Evolutionary conservation across 2,888 invertebrate genomes (phyloP).

Genomic region (Ecliptopera silaceata): DNA sequence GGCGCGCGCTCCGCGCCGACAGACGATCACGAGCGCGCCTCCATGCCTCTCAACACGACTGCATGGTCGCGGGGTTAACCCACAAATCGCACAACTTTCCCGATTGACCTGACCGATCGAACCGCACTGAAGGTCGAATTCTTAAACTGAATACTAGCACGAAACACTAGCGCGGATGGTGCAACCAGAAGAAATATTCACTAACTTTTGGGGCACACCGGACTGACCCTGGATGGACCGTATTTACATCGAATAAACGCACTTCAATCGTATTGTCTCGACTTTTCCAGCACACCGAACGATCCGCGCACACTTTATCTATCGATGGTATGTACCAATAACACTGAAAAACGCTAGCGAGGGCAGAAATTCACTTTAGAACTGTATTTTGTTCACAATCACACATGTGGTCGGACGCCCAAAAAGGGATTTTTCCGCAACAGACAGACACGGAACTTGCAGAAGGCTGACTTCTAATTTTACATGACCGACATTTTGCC

Average conservation of each 20-base stretch:
- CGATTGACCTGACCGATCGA: conserved; percentile 59
- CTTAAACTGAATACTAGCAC: conserved; percentile 55
- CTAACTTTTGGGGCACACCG: conserved; percentile 73
- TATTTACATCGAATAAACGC: conserved; percentile 82
- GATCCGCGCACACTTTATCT: conserved; percentile 64
- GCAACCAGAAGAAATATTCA: conserved; percentile 63
- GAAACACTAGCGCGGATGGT: conserved; percentile 51
- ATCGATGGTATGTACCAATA: conserved; percentile 58
- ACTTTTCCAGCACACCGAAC: conserved; percentile 66
- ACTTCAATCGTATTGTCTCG: conserved; percentile 75
- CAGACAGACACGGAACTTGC: conserved; percentile 82
- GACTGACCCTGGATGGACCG: conserved; percentile 77
- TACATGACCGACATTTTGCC: conserved; percentile 67
- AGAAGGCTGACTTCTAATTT: conserved; percentile 82
- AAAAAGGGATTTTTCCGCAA: conserved; percentile 86
- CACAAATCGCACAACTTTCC: conserved; percentile 62
- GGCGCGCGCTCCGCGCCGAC: conserved; percentile 83
- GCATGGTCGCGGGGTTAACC: conserved; percentile 77
- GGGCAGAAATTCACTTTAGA: conserved; percentile 71
- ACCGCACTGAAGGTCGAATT: conserved; percentile 65
- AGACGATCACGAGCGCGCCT: conserved; percentile 82
- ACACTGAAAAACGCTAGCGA: conserved; percentile 61
- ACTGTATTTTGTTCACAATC: conserved; percentile 81
- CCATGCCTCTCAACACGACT: conserved; percentile 79
- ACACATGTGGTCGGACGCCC: conserved; percentile 88